Evolutionary conservation across 2,113 vertebrate species (phyloP).

Genomic region (Prunella himalayana): DNA sequence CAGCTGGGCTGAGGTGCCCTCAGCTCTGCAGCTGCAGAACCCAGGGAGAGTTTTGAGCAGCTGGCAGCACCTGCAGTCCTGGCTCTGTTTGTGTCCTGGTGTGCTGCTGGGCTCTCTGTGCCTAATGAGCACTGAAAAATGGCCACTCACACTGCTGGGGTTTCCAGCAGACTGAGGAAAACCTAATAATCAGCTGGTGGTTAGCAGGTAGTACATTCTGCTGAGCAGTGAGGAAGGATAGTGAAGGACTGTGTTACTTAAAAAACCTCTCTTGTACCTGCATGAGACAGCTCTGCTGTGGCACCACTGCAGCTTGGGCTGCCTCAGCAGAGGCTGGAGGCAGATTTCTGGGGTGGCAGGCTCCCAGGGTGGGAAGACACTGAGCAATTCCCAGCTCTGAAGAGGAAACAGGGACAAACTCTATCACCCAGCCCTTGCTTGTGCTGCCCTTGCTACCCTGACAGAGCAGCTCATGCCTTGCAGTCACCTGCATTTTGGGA

Average conservation of each 20-base stretch:
- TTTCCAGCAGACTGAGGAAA: background rate
- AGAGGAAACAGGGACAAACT: background rate
- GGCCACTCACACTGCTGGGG: background rate
- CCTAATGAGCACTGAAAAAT: background rate
- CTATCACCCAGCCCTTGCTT: background rate
- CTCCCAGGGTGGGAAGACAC: background rate
- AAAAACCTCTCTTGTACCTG: background rate
- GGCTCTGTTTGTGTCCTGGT: background rate
- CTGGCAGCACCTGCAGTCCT: background rate
- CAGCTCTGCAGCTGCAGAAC: background rate
- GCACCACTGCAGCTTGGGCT: background rate
- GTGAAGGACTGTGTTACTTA: background rate
- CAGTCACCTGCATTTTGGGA: background rate
- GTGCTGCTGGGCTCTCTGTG: background rate
- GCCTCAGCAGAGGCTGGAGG: background rate
- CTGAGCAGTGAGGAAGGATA: background rate
- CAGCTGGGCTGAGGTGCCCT: background rate
- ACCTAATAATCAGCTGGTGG: background rate
- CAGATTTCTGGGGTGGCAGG: background rate
- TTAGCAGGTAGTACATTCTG: background rate
- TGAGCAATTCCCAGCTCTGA: background rate
- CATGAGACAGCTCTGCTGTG: background rate
- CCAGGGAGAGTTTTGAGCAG: background rate
- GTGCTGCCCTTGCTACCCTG: fast-evolving
- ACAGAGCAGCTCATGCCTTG: background rate